Conservation (phyloP, 1,140 invertebrate species). For the Nebria ingens region DNA sequence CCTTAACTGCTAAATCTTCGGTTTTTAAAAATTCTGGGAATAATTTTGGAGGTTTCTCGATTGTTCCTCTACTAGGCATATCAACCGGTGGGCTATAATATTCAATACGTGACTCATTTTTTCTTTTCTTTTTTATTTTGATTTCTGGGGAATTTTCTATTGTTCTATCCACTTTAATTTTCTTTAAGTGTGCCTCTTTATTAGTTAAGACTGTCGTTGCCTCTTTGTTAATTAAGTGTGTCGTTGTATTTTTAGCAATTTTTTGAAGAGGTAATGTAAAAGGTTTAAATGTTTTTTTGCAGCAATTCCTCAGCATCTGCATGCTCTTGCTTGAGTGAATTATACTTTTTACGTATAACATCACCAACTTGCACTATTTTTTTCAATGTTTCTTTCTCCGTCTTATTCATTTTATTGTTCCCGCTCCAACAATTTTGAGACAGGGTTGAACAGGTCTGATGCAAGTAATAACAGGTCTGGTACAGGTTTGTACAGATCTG, state of each 20-base stretch:
- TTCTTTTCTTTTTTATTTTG: too few species aligned
- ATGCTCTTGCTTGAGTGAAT: neutral
- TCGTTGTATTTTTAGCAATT: slow-evolving; percentile 9
- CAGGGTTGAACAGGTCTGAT: neutral
- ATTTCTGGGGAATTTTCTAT: too few species aligned
- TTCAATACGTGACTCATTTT: too few species aligned
- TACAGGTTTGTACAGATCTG: neutral
- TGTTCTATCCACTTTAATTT: too few species aligned
- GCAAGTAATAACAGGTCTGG: neutral
- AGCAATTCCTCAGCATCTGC: neutral
- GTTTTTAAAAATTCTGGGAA: too few species aligned
- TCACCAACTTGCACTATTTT: slow-evolving; percentile 11
- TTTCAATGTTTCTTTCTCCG: neutral
- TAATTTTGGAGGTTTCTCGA: too few species aligned
- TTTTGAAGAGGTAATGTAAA: slow-evolving; percentile 15
- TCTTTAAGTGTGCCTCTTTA: too few species aligned
- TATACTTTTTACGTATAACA: slow-evolving; percentile 8
- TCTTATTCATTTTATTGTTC: neutral
- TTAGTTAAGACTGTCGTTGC: too few species aligned
- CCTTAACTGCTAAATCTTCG: too few species aligned
- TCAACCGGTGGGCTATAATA: too few species aligned
- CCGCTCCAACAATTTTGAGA: neutral
- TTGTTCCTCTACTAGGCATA: too few species aligned
- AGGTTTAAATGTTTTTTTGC: slow-evolving; percentile 15
- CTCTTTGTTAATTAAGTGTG: too few species aligned